Percentiles rank a stretch among this genome's conserved stretches.
These are phyloP conservation scores for Pelagia noctiluca DNA, from an alignment of 30 jellyfish, hydroid and myxozoan species.

Conservation along the genomic window DNA sequence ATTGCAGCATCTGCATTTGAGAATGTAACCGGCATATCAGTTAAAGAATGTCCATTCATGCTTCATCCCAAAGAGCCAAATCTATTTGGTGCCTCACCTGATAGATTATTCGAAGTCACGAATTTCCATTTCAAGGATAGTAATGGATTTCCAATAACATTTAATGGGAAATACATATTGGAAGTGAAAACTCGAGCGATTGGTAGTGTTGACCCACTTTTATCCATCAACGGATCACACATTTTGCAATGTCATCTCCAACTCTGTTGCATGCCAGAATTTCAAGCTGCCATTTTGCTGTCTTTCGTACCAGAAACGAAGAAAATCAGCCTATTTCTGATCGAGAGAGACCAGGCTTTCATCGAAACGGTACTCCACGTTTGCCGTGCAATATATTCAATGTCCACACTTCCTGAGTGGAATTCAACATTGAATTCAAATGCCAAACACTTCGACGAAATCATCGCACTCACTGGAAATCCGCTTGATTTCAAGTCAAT, in stretches of 20 bases:
- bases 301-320: constrained; percentile 19
- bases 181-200: constrained; percentile 30
- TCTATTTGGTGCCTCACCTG: constrained; percentile 20
- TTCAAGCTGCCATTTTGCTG: constrained; percentile 8
- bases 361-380: neutral
- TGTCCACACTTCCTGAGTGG: neutral
- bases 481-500: constrained; percentile 10
- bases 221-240: constrained; percentile 1
- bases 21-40: neutral
- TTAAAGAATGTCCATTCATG: constrained; percentile 11
- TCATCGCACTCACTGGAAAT: neutral
- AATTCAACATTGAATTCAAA: neutral
- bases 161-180: neutral
- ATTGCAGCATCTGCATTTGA: neutral
- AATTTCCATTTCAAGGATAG: neutral
- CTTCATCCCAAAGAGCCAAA: neutral
- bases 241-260: constrained; percentile 16
- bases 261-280: constrained; percentile 22
- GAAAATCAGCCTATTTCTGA: neutral
- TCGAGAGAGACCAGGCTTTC: neutral
- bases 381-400: neutral
- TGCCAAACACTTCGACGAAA: neutral
- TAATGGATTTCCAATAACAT: neutral
- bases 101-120: neutral
- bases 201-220: constrained; percentile 7